Base-by-base conservation (phyloP, 2,113 vertebrate genomes). In the Asarcornis scutulata region DNA sequence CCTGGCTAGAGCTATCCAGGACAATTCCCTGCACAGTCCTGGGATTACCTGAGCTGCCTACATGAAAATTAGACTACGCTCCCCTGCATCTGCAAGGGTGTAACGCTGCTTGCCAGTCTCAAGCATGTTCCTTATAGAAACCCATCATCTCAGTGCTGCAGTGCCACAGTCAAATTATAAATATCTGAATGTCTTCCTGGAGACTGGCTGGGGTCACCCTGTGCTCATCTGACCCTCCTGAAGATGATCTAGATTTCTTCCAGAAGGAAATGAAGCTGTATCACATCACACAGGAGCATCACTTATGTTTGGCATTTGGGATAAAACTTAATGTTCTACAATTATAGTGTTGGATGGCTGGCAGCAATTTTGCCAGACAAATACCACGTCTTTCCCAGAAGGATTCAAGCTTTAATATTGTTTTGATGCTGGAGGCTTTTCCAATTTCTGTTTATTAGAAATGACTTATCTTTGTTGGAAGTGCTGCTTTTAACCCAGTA, bases 361-460 rank as follows among this genome's bases (percentile, higher is more conserved):
- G 58, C 32, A 83, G 94, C 93, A 36, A 13, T 95, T 80, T 88
- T 83, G 60, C 84, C 82, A 93, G 92, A 96, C 56, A 83, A 88
- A 76, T 94, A 88, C 53, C 83, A 76, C 16, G 44, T 85, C 82
- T 96, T 97, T 97, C 81, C 89, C 89, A 90, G 80, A 95, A 81
- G 74, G 34, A 73, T 96, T 97, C 79, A 80, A 21, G 95, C 84
- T 97, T 93, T 95, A 92, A 93, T 97, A 94, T 91, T 90, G 42
- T 91, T 91, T 85, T 6, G 2, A 64, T 88, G 85, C 95, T 80
- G 40, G 82, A 85, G 83, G 93, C 75, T 80, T 92, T 96, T 93
- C 74, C 77, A 82, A 48, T 93, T 91, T 73, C 63, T 88, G 29
- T 91, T 97, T 97, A 91, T 94, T 87, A 93, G 71, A 96, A 93